Evolutionary conservation across 2,888 invertebrate species (phyloP).

Genomic region (Atrina japonica): DNA sequence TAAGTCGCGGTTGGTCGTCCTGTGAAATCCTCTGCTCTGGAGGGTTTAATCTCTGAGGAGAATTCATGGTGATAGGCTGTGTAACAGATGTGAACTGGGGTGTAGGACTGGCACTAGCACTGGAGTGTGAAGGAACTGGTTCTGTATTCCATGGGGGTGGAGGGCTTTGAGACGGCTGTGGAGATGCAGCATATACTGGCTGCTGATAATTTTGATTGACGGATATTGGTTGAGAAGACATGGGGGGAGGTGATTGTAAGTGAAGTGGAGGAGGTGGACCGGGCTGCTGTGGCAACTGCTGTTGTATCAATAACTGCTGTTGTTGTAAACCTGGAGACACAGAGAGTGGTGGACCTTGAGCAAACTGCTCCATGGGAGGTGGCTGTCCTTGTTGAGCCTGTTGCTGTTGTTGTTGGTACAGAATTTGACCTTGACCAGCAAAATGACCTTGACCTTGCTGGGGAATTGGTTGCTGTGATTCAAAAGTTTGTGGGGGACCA

Average conservation of each 20-base stretch:
- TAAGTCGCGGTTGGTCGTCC: conserved; percentile 27
- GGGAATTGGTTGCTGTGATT: conserved; percentile 34
- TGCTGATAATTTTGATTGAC: conserved; percentile 36
- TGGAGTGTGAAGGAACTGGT: not conserved
- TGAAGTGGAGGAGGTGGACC: conserved; percentile 32
- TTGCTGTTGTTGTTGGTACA: conserved; percentile 18
- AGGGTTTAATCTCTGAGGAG: conserved; percentile 27
- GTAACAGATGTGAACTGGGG: conserved; percentile 11
- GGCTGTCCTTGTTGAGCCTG: conserved; percentile 15
- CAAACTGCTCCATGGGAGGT: conserved; percentile 11
- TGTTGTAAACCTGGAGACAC: conserved; percentile 17
- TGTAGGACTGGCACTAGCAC: conserved; percentile 7
- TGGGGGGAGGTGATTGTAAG: not conserved
- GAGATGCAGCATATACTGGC: conserved; percentile 24
- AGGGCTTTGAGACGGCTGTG: conserved; percentile 25
- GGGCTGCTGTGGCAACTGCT: conserved; percentile 11
- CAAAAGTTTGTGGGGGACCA: conserved; percentile 34
- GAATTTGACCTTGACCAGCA: conserved; percentile 34
- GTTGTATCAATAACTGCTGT: conserved; percentile 2
- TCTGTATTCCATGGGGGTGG: conserved; percentile 29
- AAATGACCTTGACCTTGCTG: conserved; percentile 36
- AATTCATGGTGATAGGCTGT: conserved; percentile 10
- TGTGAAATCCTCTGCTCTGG: conserved; percentile 24
- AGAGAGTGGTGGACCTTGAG: conserved; percentile 22
- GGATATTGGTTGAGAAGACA: conserved; percentile 12